Evolutionary conservation across 2,888 invertebrate genomes (phyloP).

Genomic region (Tachina fera): DNA sequence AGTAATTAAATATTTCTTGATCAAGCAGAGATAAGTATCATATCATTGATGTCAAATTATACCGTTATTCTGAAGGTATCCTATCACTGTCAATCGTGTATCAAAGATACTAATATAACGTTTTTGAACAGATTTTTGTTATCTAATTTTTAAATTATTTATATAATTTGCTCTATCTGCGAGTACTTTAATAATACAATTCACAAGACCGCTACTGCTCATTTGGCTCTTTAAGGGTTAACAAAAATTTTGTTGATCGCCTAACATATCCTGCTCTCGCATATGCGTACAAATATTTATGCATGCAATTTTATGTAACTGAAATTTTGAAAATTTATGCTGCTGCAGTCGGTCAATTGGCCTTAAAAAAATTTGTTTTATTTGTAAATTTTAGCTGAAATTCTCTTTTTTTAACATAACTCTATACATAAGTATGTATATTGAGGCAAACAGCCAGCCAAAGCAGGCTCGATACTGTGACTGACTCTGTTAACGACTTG

Average conservation of each 20-base stretch:
- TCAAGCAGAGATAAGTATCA: too few relatives aligned
- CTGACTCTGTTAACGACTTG: conserved; percentile 72
- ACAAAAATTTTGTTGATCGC: not conserved
- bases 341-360: conserved; percentile 51
- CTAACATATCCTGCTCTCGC: not conserved
- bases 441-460: not conserved
- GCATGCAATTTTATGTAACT: conserved; percentile 41
- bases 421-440: not conserved
- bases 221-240: conserved; percentile 13
- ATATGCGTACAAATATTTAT: conserved; percentile 9
- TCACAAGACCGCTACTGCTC: not conserved
- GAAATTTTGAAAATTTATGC: conserved; percentile 27
- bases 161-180: too few relatives aligned
- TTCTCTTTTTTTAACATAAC: conserved; percentile 12
- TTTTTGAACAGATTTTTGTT: too few relatives aligned
- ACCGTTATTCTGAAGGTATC: too few relatives aligned
- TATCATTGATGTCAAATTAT: too few relatives aligned
- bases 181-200: too few relatives aligned
- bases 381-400: conserved; percentile 57
- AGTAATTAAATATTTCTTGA: too few relatives aligned
- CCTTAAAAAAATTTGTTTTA: conserved; percentile 52
- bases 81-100: too few relatives aligned
- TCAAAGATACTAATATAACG: too few relatives aligned
- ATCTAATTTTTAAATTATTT: too few relatives aligned
- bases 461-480: conserved; percentile 20